phyloP scores from a whole-genome alignment of 2,888 invertebrate species.

The Cephus sareptanus region DNA sequence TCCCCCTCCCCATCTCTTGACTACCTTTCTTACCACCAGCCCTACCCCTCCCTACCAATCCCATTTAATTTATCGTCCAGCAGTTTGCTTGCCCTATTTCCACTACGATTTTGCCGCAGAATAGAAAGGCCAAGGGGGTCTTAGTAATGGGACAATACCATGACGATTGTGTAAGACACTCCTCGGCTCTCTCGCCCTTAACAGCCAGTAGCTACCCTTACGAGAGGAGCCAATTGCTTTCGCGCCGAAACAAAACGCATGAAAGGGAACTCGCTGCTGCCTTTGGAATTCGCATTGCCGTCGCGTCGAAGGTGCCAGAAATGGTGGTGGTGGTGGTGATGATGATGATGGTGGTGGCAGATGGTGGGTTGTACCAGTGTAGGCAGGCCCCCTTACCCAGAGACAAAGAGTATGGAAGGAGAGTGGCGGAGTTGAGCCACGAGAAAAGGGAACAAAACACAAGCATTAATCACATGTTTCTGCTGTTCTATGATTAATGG shows the following conservation, averaged over 20 bases:
- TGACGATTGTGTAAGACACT: constrained; percentile 9
- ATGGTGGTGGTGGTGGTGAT: background rate
- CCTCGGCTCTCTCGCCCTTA: constrained; percentile 7
- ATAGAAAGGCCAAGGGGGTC: background rate
- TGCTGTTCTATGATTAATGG: constrained; percentile 53
- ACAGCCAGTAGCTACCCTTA: constrained; percentile 1
- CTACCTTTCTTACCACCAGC: background rate
- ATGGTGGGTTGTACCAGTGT: background rate
- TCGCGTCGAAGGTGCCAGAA: background rate
- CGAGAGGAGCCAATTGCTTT: background rate
- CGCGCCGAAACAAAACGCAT: background rate
- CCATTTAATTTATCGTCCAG: background rate
- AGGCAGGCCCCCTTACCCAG: background rate
- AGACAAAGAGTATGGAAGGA: constrained; percentile 11
- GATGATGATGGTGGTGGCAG: background rate
- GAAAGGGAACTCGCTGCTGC: constrained; percentile 12
- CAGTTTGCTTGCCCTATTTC: background rate
- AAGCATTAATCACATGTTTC: constrained; percentile 52
- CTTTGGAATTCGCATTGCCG: background rate
- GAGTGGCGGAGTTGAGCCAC: constrained; percentile 15
- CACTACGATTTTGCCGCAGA: background rate
- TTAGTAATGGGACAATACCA: constrained; percentile 1
- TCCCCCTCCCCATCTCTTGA: background rate
- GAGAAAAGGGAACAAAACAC: constrained; percentile 24
- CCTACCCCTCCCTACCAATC: background rate